Conservation (phyloP, 2,797 vertebrate species). For the Eulemur mongoz region DNA sequence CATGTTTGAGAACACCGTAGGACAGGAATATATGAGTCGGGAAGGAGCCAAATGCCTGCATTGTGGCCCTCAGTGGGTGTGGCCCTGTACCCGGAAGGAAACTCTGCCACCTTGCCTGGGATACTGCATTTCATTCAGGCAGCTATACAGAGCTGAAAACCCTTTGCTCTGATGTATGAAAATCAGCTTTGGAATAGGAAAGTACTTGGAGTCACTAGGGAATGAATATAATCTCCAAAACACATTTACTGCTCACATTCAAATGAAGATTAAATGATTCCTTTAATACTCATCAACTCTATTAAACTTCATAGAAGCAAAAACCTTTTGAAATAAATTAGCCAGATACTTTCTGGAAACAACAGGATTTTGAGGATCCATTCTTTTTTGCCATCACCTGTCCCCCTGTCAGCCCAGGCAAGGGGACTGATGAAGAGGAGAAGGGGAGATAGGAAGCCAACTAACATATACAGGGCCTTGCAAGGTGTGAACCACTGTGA, state of each 20-base stretch:
- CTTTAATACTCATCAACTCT: conserved; percentile 83
- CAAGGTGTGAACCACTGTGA: background rate
- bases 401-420: background rate
- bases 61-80: background rate
- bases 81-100: background rate
- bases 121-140: conserved; percentile 67
- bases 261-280: conserved; percentile 84
- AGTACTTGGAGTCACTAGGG: conserved; percentile 77
- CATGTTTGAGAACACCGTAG: background rate
- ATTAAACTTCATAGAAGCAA: conserved; percentile 79
- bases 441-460: background rate
- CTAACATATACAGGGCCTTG: background rate
- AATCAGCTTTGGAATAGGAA: conserved; percentile 81
- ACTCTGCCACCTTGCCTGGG: conserved; percentile 12
- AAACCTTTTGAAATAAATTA: conserved; percentile 79
- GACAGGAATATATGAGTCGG: background rate
- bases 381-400: conserved; percentile 60
- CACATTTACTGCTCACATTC: conserved; percentile 81
- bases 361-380: conserved; percentile 65
- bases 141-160: conserved; percentile 55
- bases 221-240: conserved; percentile 79
- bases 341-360: conserved; percentile 76
- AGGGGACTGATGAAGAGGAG: background rate
- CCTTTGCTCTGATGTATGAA: conserved; percentile 77
- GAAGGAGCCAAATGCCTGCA: background rate